A percentile compares a stretch with the other conserved stretches of the same genome.
phyloP scores from a whole-genome alignment of 2,888 invertebrate species.

The Timema podura region DNA sequence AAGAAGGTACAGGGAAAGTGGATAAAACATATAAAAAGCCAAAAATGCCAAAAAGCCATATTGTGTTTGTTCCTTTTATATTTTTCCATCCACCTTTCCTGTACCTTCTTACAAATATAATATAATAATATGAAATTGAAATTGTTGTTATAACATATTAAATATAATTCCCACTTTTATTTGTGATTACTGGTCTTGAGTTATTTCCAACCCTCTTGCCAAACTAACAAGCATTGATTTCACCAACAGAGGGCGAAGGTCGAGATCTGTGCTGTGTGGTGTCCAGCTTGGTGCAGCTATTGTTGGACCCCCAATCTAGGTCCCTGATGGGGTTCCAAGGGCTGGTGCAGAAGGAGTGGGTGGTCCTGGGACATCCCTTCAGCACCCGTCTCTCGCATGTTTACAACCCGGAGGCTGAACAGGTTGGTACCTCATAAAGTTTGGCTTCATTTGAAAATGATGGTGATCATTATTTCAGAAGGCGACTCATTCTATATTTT shows the following conservation, averaged over 20 bases:
- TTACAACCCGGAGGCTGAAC: slow-evolving; percentile 35
- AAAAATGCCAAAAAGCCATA: too few relatives aligned
- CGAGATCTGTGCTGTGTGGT: slow-evolving; percentile 85
- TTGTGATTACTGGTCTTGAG: too few relatives aligned
- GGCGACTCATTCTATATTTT: neutral
- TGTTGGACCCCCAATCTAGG: slow-evolving; percentile 79
- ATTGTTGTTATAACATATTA: too few relatives aligned
- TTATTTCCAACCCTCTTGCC: too few relatives aligned
- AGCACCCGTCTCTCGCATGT: slow-evolving; percentile 47
- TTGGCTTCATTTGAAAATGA: neutral
- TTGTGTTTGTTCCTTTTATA: too few relatives aligned
- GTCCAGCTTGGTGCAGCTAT: slow-evolving; percentile 79
- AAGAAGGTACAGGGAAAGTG: too few relatives aligned
- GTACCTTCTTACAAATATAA: too few relatives aligned
- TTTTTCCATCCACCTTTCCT: too few relatives aligned
- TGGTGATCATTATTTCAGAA: neutral
- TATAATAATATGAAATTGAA: too few relatives aligned
- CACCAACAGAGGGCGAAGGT: slow-evolving; percentile 62
- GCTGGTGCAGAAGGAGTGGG: slow-evolving; percentile 92
- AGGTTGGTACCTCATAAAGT: slow-evolving; percentile 10
- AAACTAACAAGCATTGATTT: too few relatives aligned
- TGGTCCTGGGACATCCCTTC: slow-evolving; percentile 88
- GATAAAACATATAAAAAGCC: too few relatives aligned
- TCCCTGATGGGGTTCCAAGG: slow-evolving; percentile 85
- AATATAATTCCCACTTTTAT: too few relatives aligned